Base-by-base conservation (phyloP, 2,113 vertebrate species). In the Rhinopomastus cyanomelas region DNA sequence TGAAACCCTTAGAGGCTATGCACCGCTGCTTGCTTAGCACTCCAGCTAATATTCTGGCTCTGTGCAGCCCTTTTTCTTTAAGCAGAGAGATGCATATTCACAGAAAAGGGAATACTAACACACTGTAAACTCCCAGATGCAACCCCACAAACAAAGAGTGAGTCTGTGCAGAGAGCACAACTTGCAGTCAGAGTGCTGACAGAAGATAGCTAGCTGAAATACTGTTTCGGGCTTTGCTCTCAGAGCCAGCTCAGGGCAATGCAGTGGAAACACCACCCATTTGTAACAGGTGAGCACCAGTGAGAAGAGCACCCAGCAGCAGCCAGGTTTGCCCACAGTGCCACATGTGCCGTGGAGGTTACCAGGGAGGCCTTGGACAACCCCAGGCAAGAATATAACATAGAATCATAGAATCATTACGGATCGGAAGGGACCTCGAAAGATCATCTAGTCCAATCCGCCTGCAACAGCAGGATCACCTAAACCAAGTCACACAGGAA, bases 341-440 rank as follows among this genome's bases (percentile, higher is more conserved):
- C 64, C 56, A 37, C 48, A 3, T 0, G 3, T 3, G 2, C 22
- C 5, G 25, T 3, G 8, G 29, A 12, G 46, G 36, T 75, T 10
- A 42, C 42, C 60, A 26, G 16, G 10, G 10, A 34, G 30, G n/a
- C 19, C 25, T 10, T 19, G 42, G 56, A 5, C 11, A 74, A 60
- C 16, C 26, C 53, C 60, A 12, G 25, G 37, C 53, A 73, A 56
- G 34, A 71, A 53, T 25, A 84, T 71, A 91, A 44, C 16, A 57
- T 22, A 87, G n/a, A n/a, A n/a, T n/a, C n/a, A n/a, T n/a, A n/a
- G n/a, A n/a, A n/a, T n/a, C n/a, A n/a, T n/a, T n/a, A n/a, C n/a
- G n/a, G n/a, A n/a, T n/a, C n/a, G n/a, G n/a, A n/a, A n/a, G n/a
- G n/a, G n/a, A n/a, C n/a, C n/a, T n/a, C n/a, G n/a, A n/a, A n/a